A percentile compares a stretch with the other conserved stretches of the same genome.
These are phyloP conservation scores for Sturnus vulgaris DNA, from an alignment of 2,113 vertebrate genomes.

Conservation along the genomic window DNA sequence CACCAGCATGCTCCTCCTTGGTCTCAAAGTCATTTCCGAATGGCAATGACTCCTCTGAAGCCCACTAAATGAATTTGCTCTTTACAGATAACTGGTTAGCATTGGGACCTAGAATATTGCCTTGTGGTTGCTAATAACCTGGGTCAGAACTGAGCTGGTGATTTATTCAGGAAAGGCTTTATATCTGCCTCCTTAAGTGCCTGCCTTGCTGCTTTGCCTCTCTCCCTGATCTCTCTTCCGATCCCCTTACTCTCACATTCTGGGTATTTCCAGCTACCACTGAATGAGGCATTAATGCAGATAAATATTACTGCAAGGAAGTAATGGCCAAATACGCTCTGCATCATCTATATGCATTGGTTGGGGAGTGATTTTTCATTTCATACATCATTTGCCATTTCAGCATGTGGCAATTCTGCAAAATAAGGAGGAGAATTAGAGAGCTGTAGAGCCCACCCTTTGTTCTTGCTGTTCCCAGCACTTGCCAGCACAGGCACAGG, in stretches of 20 bases:
- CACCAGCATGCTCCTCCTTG: fast-evolving
- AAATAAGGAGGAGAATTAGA: slow-evolving; percentile 37
- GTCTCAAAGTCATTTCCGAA: background rate
- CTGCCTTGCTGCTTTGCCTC: background rate
- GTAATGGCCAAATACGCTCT: slow-evolving; percentile 43
- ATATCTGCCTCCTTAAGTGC: background rate
- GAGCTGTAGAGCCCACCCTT: slow-evolving; percentile 4
- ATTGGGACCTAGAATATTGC: background rate
- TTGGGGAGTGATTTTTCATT: slow-evolving; percentile 57
- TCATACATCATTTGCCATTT: slow-evolving; percentile 62
- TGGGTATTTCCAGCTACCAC: slow-evolving; percentile 24
- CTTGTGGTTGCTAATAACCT: background rate
- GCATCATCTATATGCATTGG: slow-evolving; percentile 45
- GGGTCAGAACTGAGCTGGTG: background rate
- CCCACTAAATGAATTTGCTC: background rate
- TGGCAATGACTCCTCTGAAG: background rate
- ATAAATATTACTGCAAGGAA: slow-evolving; percentile 50
- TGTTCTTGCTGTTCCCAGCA: background rate
- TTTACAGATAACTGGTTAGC: background rate
- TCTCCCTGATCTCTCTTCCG: background rate
- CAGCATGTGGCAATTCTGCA: slow-evolving; percentile 52
- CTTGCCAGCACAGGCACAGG: background rate
- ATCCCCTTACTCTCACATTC: slow-evolving; percentile 9
- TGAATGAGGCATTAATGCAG: slow-evolving; percentile 46
- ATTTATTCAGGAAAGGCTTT: background rate